Evolutionary conservation across 2,888 invertebrate genomes (phyloP).

Genomic region (Cheilosia grossa): DNA sequence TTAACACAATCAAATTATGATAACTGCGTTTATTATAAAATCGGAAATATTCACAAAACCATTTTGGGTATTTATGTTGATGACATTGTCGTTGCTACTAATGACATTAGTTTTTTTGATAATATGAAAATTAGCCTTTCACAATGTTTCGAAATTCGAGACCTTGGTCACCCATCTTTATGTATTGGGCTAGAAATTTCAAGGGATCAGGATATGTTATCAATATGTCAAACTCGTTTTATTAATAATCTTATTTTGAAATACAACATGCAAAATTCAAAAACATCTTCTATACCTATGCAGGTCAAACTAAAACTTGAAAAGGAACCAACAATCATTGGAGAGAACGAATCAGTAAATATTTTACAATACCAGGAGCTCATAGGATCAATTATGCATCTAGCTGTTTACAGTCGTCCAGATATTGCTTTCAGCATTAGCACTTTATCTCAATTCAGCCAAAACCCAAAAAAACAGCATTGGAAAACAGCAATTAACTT

Average conservation of each 20-base stretch:
- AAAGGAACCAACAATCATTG: background rate
- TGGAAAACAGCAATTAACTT: background rate
- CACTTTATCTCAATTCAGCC: background rate
- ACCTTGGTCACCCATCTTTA: constrained; percentile 17
- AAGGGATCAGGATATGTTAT: too few relatives aligned
- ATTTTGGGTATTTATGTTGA: constrained; percentile 7
- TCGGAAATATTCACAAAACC: constrained; percentile 1
- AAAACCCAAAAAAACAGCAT: too few relatives aligned
- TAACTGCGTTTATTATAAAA: constrained; percentile 23
- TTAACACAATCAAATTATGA: constrained; percentile 29
- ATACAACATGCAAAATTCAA: background rate
- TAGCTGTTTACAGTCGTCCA: constrained; percentile 11
- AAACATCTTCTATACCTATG: background rate
- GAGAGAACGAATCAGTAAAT: background rate
- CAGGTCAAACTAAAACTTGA: constrained; percentile 1
- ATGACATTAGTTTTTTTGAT: background rate
- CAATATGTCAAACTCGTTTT: too few relatives aligned
- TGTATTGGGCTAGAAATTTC: background rate
- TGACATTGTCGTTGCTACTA: constrained; percentile 26
- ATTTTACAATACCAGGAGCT: background rate
- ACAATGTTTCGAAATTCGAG: constrained; percentile 15
- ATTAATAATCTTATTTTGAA: constrained; percentile 1
- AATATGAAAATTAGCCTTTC: constrained; percentile 9
- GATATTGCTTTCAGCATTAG: constrained; percentile 5
- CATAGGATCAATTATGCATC: constrained; percentile 5